A percentile compares a stretch with the other conserved stretches of the same genome.
Conservation (phyloP, 2,797 vertebrate species). For the Molothrus aeneus region DNA sequence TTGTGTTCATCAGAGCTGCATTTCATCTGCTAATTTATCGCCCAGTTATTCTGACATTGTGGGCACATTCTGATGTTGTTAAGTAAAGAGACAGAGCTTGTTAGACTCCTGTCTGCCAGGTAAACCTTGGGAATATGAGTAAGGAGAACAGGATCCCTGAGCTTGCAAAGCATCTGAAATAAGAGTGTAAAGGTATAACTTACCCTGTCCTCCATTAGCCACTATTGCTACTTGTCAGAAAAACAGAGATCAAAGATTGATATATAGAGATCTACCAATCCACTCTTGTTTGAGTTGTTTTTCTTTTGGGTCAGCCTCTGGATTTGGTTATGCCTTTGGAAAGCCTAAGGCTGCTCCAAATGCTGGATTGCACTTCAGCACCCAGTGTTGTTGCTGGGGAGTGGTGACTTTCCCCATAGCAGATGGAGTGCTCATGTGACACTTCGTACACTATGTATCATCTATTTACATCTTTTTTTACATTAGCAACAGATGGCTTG, state of each 20-base stretch:
- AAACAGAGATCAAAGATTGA: not conserved
- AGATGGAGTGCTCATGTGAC: constrained; percentile 74
- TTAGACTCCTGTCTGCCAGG: not conserved
- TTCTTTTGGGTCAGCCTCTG: not conserved
- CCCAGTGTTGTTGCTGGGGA: constrained; percentile 38
- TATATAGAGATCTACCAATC: not conserved
- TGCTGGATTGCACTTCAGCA: not conserved
- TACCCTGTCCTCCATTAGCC: not conserved
- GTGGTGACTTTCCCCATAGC: constrained; percentile 56
- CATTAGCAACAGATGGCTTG: constrained; percentile 73
- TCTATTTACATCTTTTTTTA: constrained; percentile 73
- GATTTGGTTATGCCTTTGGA: not conserved
- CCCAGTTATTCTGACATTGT: not conserved
- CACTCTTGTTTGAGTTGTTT: not conserved
- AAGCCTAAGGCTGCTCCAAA: constrained; percentile 9
- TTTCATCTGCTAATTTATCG: not conserved
- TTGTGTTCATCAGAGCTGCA: not conserved
- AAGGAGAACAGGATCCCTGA: not conserved
- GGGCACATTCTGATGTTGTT: not conserved
- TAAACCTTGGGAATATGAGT: not conserved
- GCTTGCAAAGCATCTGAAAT: not conserved
- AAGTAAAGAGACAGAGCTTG: not conserved
- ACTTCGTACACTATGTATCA: constrained; percentile 67
- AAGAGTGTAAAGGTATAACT: not conserved
- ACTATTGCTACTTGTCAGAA: not conserved